Evolutionary conservation across 1,140 invertebrate genomes (phyloP).

Genomic region (Nylanderia fulva): DNA sequence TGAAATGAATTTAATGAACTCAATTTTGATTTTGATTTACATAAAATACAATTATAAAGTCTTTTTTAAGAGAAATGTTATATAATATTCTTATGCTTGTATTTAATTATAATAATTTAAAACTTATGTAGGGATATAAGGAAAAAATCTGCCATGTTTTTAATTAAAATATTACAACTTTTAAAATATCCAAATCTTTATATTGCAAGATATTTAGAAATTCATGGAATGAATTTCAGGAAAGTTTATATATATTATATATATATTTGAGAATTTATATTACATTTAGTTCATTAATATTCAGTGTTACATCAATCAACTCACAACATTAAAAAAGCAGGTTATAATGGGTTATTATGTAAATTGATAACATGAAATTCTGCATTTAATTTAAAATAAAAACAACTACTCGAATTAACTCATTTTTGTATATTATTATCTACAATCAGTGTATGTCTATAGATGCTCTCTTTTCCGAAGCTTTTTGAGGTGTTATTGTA

Average conservation of each 20-base stretch:
- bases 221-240: not conserved
- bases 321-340: not conserved
- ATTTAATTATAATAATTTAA: constrained; percentile 7
- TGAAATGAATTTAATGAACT: not conserved
- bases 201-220: not conserved
- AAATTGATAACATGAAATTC: not conserved
- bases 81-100: not conserved
- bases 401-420: not conserved
- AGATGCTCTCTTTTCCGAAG: not conserved
- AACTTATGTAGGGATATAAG: not conserved
- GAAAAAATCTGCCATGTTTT: not conserved
- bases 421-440: not conserved
- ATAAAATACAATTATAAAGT: not conserved
- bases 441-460: too few relatives aligned
- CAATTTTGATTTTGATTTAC: not conserved
- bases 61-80: not conserved
- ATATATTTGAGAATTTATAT: not conserved
- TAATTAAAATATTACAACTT: constrained; percentile 4
- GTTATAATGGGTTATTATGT: not conserved
- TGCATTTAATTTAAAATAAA: constrained; percentile 15
- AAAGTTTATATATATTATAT: not conserved
- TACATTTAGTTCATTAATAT: not conserved
- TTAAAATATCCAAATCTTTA: not conserved
- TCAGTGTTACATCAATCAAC: not conserved
- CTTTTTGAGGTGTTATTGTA: not conserved